Evolutionary conservation across 2,797 vertebrate genomes (phyloP), one percentile per base, ranked within the genome.

Genomic region (Sebastes trivittatus): DNA sequence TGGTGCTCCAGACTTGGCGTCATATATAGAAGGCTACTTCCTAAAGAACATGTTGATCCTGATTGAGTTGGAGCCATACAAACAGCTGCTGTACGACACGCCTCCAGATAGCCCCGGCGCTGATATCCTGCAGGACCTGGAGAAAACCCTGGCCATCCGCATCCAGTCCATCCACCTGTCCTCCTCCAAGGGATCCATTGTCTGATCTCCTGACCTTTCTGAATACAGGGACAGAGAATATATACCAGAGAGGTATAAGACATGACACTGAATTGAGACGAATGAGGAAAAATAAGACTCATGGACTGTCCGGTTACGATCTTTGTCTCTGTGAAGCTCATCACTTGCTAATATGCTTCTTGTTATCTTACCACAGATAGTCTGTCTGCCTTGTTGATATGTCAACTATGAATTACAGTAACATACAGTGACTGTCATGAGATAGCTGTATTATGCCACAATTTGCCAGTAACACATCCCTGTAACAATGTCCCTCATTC

Each of bases 121-220:
- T n/a, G 97, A 98, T 30, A 95, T 98, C 79, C 95, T 99, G 49
- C 96, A 96, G 74, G 97, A 98, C 92, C 96, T 99, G 91, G 97
- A 99, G 96, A 98, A 96, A 94, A 98, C 97, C 75, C 96, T 99
- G 80, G 97, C 96, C 86, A 88, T 95, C 75, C 96, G 98, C 84
- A 98, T 99, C 94, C 98, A 97, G 89, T 99, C 98, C 81, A 99
- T 99, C 89, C 98, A 99, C 92, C 96, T 99, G 92, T 99, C 98
- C 18, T 98, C 98, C 80, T 99, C 98, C 83, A 99, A 99, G 92
- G 98, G 98, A 77, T 99, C 98, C 56, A 77, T 99, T 36, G 98
- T 99, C 87, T 92, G 86, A 90, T 76, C 84, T 62, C 36, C 14
- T 20, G 38, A 1, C 6, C 49, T 14, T 23, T 32, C 23, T 14